Evolutionary conservation across 2,797 vertebrate genomes (phyloP).

Genomic region (Pangasius mekongensis): DNA sequence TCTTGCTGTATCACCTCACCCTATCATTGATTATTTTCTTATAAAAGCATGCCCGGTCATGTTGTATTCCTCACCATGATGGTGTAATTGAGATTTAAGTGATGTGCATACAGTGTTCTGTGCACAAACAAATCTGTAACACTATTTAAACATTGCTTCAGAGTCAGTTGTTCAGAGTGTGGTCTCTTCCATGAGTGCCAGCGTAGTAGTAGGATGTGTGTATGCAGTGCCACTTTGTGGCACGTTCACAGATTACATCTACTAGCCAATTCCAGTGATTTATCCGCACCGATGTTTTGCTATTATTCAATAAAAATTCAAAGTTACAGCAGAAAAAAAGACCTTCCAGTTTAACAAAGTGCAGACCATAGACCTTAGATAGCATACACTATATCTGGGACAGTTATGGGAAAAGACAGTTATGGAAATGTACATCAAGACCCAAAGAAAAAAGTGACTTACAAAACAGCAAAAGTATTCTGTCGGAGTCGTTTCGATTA

Average conservation of each 20-base stretch:
- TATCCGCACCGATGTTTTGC: background rate
- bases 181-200: background rate
- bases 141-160: background rate
- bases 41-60: background rate
- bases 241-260: no score
- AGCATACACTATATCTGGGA: background rate
- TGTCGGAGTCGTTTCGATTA: background rate
- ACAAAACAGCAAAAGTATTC: slow-evolving; percentile 36
- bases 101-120: background rate
- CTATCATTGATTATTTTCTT: background rate
- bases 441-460: background rate
- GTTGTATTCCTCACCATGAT: background rate
- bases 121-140: background rate
- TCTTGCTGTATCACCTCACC: background rate
- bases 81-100: background rate
- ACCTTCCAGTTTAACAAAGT: background rate
- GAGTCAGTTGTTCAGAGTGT: background rate
- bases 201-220: background rate
- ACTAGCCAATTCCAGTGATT: background rate
- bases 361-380: background rate
- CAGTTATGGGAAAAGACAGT: background rate
- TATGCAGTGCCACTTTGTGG: background rate
- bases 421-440: background rate
- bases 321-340: background rate
- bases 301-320: background rate